Percentiles rank a stretch among this genome's conserved stretches.
Conservation (phyloP, 2,888 invertebrate genomes). For the Ormyrus thymus region DNA sequence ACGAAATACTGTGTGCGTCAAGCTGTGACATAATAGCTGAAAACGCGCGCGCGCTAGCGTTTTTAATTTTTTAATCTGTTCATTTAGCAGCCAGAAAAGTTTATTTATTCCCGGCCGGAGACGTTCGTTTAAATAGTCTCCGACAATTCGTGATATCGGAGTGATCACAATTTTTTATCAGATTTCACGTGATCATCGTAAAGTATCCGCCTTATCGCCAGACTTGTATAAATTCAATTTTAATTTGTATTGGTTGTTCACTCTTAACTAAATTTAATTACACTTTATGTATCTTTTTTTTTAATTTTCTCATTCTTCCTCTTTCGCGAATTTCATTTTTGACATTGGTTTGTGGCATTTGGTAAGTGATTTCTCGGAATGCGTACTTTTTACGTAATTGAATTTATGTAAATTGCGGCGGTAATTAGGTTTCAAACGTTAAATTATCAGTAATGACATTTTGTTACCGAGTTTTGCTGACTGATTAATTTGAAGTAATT, state of each 20-base stretch:
- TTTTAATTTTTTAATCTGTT: neutral
- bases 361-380: too few relatives aligned
- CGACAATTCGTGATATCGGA: neutral
- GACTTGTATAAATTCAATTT: slow-evolving; percentile 4
- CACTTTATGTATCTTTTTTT: neutral
- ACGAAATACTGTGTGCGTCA: too few relatives aligned
- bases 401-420: too few relatives aligned
- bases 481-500: too few relatives aligned
- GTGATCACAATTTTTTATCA: slow-evolving; percentile 15
- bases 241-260: neutral
- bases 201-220: slow-evolving; percentile 12
- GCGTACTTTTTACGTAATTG: too few relatives aligned
- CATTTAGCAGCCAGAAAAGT: neutral
- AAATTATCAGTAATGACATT: too few relatives aligned
- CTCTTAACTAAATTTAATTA: neutral
- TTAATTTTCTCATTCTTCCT: neutral
- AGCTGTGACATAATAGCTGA: too few relatives aligned
- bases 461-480: too few relatives aligned
- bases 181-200: slow-evolving; percentile 27
- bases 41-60: too few relatives aligned
- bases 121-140: neutral
- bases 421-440: too few relatives aligned
- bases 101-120: neutral
- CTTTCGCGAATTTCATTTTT: too few relatives aligned
- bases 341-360: too few relatives aligned